These are phyloP conservation scores for Drosophila meridionalis DNA, from an alignment of 2,888 invertebrate species.

Conservation along the genomic window DNA sequence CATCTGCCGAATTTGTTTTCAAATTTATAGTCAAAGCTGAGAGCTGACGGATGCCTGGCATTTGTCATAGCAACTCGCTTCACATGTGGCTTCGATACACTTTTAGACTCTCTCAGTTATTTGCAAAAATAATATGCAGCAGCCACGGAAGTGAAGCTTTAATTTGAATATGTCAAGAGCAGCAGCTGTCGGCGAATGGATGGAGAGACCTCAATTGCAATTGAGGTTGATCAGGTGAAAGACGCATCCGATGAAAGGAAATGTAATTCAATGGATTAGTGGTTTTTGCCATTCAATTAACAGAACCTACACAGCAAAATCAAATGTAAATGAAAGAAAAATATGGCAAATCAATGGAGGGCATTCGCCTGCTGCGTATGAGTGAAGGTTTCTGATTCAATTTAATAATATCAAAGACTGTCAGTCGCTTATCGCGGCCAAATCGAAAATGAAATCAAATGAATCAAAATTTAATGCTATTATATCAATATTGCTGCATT, in stretches of 20 bases:
- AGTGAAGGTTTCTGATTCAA: conserved; percentile 52
- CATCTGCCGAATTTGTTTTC: conserved; percentile 58
- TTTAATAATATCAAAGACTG: conserved; percentile 37
- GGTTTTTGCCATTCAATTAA: conserved; percentile 67
- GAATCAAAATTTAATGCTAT: conserved; percentile 63
- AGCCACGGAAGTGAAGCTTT: neutral
- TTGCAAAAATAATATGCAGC: neutral
- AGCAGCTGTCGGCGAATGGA: conserved; percentile 6
- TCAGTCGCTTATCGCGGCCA: conserved; percentile 34
- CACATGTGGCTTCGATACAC: neutral
- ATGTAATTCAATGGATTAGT: conserved; percentile 47
- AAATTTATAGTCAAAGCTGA: conserved; percentile 45
- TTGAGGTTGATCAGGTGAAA: conserved; percentile 28
- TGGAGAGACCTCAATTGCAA: conserved; percentile 27
- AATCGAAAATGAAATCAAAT: conserved; percentile 30
- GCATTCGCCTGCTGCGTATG: conserved; percentile 7
- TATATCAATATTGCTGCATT: conserved; percentile 55
- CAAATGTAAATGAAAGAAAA: neutral
- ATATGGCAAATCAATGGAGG: conserved; percentile 39
- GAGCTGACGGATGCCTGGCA: conserved; percentile 36
- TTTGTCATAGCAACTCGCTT: conserved; percentile 10
- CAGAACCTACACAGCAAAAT: neutral
- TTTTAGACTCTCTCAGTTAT: neutral
- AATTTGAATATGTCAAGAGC: conserved; percentile 22
- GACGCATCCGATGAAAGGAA: conserved; percentile 30